These are phyloP conservation scores for Leptocoma aspasia DNA, from an alignment of 2,113 vertebrate species.

Conservation along the genomic window DNA sequence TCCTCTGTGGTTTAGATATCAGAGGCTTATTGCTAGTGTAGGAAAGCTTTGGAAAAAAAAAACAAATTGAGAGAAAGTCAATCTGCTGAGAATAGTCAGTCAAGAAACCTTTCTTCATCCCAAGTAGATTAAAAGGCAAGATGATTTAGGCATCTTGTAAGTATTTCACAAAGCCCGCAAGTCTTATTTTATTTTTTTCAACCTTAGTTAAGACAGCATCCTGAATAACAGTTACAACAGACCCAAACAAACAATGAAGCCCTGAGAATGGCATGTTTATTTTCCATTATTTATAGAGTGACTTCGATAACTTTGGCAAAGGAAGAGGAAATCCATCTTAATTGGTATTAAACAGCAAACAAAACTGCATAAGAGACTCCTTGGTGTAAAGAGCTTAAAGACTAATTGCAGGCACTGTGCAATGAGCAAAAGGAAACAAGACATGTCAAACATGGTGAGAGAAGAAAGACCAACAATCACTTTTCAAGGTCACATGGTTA, in stretches of 20 bases:
- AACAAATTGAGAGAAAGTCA: neutral
- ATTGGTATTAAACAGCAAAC: neutral
- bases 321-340: slow-evolving; percentile 21
- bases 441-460: neutral
- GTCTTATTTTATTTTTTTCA: neutral
- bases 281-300: slow-evolving; percentile 27
- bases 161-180: neutral
- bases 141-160: neutral
- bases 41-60: neutral
- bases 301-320: slow-evolving; percentile 4
- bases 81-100: neutral
- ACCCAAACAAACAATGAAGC: neutral
- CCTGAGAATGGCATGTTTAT: neutral
- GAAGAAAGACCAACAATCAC: neutral
- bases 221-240: neutral
- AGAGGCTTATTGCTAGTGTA: neutral
- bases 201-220: neutral
- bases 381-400: neutral
- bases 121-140: neutral
- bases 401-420: neutral
- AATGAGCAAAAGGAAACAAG: neutral
- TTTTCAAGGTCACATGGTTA: neutral
- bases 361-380: neutral
- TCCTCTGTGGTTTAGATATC: slow-evolving; percentile 33
- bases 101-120: neutral